Conservation (phyloP, 2,888 invertebrate genomes). For the Melieria omissa region DNA sequence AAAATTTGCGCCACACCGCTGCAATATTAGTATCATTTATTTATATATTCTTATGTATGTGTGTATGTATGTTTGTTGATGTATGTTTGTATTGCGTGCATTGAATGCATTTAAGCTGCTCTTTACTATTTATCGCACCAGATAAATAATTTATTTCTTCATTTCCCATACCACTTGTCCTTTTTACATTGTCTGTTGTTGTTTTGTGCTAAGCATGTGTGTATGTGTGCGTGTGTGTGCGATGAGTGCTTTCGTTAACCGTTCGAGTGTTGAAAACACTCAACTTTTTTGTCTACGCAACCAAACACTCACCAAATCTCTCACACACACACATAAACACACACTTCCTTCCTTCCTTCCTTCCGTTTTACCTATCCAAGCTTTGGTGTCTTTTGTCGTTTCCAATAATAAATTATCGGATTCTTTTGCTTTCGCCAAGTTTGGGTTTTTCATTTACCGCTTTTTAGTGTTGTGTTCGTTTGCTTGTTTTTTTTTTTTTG, state of each 20-base stretch:
- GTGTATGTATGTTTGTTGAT: conserved; percentile 1
- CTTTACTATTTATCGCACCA: conserved; percentile 30
- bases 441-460: conserved; percentile 3
- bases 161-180: conserved; percentile 39
- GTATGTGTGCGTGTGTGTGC: background rate
- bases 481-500: background rate
- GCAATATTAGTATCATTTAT: background rate
- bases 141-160: conserved; percentile 48
- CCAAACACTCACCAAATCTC: background rate
- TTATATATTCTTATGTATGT: conserved; percentile 3
- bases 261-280: conserved; percentile 10
- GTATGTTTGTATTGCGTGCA: conserved; percentile 18
- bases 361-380: background rate
- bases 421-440: conserved; percentile 18
- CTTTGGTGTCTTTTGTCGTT: conserved; percentile 13
- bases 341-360: background rate
- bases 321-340: background rate
- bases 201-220: background rate
- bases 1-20: no score
- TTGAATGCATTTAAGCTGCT: conserved; percentile 28
- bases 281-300: background rate
- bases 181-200: background rate
- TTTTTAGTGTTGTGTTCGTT: background rate
- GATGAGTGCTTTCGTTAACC: background rate
- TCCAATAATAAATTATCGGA: conserved; percentile 42